Percentiles rank a stretch among this genome's conserved stretches.
Conservation (phyloP, 2,797 vertebrate species). For the Coluber constrictor region DNA sequence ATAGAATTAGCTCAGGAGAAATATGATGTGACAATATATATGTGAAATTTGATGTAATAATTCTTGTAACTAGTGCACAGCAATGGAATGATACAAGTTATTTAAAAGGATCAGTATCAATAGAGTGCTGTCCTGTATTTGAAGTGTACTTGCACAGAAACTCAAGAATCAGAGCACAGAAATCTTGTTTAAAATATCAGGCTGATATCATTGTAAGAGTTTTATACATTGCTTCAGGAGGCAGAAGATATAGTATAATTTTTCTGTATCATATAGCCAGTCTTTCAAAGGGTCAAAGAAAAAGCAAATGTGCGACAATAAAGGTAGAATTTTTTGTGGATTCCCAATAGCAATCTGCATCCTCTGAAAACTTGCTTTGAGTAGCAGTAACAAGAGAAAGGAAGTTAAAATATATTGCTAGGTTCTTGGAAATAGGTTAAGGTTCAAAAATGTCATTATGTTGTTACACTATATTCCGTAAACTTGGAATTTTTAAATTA, state of each 20-base stretch:
- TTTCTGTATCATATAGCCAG: not conserved
- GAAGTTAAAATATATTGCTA: not conserved
- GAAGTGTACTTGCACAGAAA: not conserved
- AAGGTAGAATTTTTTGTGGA: not conserved
- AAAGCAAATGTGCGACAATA: not conserved
- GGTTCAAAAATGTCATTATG: not conserved
- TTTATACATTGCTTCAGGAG: not conserved
- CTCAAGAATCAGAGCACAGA: not conserved
- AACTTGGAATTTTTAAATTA: not conserved
- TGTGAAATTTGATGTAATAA: not conserved
- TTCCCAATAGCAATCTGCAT: not conserved
- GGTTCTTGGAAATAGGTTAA: not conserved
- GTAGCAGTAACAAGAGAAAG: not conserved
- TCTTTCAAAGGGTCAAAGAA: not conserved
- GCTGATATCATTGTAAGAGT: not conserved
- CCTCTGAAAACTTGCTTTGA: not conserved
- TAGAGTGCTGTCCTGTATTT: not conserved
- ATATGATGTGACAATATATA: not conserved
- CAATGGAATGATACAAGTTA: not conserved
- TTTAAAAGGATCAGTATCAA: not conserved
- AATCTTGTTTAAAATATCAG: not conserved
- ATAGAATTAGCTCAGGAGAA: not conserved
- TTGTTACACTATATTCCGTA: not conserved
- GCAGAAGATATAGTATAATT: not conserved
- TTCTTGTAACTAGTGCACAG: not conserved